Evolutionary conservation across 1,140 invertebrate genomes (phyloP).

Genomic region (Theocolax elegans): DNA sequence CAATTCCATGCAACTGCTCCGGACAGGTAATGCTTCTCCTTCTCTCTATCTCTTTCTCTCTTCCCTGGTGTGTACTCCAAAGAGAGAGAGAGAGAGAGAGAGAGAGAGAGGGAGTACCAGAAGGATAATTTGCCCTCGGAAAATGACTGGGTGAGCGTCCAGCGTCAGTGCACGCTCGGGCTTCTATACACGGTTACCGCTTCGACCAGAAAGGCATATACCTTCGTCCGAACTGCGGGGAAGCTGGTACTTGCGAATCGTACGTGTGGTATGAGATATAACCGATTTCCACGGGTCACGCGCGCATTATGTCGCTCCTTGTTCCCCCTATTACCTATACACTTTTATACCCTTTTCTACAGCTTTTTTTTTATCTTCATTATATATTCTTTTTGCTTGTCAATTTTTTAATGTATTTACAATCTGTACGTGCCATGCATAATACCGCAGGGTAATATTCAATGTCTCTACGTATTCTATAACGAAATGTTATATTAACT

Average conservation of each 20-base stretch:
- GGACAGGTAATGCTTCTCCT: slow-evolving; percentile 11
- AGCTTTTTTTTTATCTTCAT: too few species aligned
- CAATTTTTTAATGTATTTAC: too few species aligned
- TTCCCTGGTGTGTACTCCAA: not conserved
- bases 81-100: not conserved
- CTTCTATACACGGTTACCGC: slow-evolving; percentile 20
- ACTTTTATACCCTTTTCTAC: too few species aligned
- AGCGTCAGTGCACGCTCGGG: slow-evolving; percentile 17
- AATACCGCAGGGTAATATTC: too few species aligned
- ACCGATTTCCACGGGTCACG: slow-evolving; percentile 9
- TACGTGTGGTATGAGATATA: not conserved
- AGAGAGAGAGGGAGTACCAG: slow-evolving; percentile 3
- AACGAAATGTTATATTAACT: too few species aligned
- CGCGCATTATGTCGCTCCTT: not conserved
- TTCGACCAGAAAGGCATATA: slow-evolving; percentile 11
- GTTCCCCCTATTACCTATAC: not conserved
- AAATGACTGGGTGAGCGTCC: slow-evolving; percentile 64
- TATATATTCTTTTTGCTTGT: too few species aligned
- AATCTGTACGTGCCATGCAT: too few species aligned
- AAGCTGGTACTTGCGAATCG: not conserved
- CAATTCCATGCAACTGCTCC: slow-evolving; percentile 61
- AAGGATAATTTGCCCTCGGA: slow-evolving; percentile 65
- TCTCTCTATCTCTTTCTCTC: not conserved
- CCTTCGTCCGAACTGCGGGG: not conserved
- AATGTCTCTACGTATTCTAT: too few species aligned